Evolutionary conservation across 2,113 vertebrate genomes (phyloP).

Genomic region (Rafetus swinhoei): DNA sequence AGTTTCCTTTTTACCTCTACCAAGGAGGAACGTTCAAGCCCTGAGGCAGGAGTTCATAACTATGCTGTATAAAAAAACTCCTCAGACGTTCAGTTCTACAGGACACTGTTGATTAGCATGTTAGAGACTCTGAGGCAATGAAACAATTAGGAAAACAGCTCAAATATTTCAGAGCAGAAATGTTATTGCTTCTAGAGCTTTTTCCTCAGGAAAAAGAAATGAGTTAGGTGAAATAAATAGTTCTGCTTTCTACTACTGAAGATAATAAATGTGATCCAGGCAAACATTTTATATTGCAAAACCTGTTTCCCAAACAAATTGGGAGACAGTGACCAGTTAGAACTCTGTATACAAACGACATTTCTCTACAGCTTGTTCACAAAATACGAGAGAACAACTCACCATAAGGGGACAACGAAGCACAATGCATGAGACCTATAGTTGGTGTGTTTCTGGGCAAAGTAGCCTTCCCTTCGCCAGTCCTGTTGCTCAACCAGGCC

Average conservation of each 20-base stretch:
- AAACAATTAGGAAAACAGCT: background rate
- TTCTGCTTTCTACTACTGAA: background rate
- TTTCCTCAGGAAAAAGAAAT: background rate
- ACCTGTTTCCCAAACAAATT: background rate
- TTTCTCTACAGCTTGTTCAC: background rate
- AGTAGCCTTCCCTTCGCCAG: background rate
- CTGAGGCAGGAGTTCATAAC: background rate
- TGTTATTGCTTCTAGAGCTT: background rate
- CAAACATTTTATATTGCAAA: background rate
- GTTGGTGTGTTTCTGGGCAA: background rate
- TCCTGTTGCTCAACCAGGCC: background rate
- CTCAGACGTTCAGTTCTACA: background rate
- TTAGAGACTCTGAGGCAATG: background rate
- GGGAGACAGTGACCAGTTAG: background rate
- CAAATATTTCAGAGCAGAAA: background rate
- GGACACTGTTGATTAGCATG: background rate
- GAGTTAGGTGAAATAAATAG: background rate
- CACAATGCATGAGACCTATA: background rate
- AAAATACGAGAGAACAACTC: background rate
- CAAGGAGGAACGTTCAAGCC: background rate
- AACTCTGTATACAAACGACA: background rate
- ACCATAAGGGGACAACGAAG: background rate
- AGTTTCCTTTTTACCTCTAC: background rate
- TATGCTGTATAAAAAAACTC: background rate
- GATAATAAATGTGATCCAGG: background rate